Evolutionary conservation across 2,888 invertebrate genomes (phyloP), one percentile per base, ranked within the genome.

Genomic region (Sphaeridia pumilis): DNA sequence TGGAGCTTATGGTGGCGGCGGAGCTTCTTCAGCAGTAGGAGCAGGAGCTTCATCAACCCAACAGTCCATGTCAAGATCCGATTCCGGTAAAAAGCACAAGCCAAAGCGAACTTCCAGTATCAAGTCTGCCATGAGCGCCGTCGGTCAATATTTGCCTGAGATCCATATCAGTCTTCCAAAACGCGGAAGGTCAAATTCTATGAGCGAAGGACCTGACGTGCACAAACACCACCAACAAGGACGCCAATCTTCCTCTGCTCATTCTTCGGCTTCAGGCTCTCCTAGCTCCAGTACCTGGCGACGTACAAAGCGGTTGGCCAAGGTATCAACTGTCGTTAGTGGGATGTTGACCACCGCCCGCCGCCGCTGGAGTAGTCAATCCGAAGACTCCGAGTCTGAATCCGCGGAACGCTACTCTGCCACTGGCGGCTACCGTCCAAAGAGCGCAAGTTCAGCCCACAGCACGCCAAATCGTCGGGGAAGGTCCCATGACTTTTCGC

Each of bases 291-390:
- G 55, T 1, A 59, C 62, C 1, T 46, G 60, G 35, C 57, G 64
- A 12, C 72, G 74, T 65, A 81, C 82, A 67, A 85, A 84, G 72
- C 86, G 85, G 69, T 85, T 85, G 67, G 83, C 84, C 62, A 81
- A 82, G 4, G 74, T 89, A 49, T 85, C 87, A 0, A 82, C 86
- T 0, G 87, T 87, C 1, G 82, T 89, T 72, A 87, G 86, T 1
- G 87, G 85, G 22, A 79, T 89, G 57, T 73, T 89, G 63, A 86
- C 87, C 69, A 88, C 87, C 73, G 87, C 87, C 0, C 84, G 86
- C 68, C 71, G 82, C 65, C 80, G 62, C 17, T 63, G 67, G 66
- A 65, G 60, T 26, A 58, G 59, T 50, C 64, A 63, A 43, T 62
- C 59, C 20, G 64, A 65, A 41, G 65, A 65, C 21, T 59, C 60